Base-by-base conservation (phyloP, 2,113 vertebrate genomes). In the Thunnus maccoyii region DNA sequence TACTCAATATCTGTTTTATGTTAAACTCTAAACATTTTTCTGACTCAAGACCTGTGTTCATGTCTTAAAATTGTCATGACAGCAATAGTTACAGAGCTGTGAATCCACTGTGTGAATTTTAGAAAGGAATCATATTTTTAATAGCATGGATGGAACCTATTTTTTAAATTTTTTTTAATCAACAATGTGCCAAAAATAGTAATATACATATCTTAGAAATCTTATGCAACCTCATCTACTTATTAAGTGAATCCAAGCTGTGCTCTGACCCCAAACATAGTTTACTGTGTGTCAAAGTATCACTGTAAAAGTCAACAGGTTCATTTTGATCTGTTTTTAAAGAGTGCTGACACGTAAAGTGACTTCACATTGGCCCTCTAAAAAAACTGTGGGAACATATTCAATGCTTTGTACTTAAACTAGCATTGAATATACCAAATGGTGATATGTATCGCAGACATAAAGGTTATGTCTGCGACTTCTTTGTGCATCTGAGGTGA, bases 301-400 rank as follows among this genome's bases (percentile, higher is more conserved):
- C 20, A 0, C 2, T n/a, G n/a, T 17, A 41, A 41, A n/a, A 18
- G 13, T 56, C 18, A 18, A 14, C 25, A 36, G 3, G 8, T 52
- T 44, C 1, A 30, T 2, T 41, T 44, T 32, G 12, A 64, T 3
- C 17, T 76, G 5, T 27, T 25, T 76, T 73, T 68, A 20, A 65
- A 63, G 48, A 80, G 76, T 80, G 70, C 62, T 62, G 84, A 57
- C 85, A 78, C 36, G 66, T 80, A 78, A 89, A 82, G 50, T 51
- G 20, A 48, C 76, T 77, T 55, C 71, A 61, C 65, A 47, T 72
- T 46, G 63, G 67, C 27, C 16, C 32, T 36, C 41, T 20, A 12
- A 30, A 30, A 30, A 30, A 30, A 30, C 27, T 27, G 48, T 71
- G 78, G 79, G 41, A 72, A 73, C 36, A 47, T n/a, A 50, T 61